phyloP scores from a whole-genome alignment of 2,113 vertebrate genomes.

The Sphyrna mokarran region DNA sequence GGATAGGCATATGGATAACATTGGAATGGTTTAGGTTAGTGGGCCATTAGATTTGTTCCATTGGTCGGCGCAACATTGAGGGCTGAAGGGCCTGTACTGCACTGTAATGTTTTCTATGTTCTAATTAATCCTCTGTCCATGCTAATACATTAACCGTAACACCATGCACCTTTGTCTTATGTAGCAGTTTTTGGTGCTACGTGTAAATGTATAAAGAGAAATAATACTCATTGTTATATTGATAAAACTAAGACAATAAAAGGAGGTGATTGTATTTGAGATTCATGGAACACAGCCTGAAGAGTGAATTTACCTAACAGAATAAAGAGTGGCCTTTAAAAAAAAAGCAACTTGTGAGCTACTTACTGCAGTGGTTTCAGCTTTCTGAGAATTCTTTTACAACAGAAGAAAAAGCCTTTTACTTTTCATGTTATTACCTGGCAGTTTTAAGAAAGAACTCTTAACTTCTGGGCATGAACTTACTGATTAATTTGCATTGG shows the following conservation, averaged over 20 bases:
- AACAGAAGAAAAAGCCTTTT: background rate
- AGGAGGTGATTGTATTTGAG: too few relatives aligned
- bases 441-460: slow-evolving; percentile 5
- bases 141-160: too few relatives aligned
- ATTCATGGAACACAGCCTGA: background rate
- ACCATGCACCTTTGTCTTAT: too few relatives aligned
- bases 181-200: too few relatives aligned
- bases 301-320: background rate
- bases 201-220: background rate
- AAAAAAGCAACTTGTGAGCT: background rate
- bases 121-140: too few relatives aligned
- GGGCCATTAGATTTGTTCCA: too few relatives aligned
- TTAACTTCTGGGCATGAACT: background rate
- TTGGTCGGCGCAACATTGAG: too few relatives aligned
- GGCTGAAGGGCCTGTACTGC: too few relatives aligned
- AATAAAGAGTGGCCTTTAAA: background rate
- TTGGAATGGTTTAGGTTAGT: too few relatives aligned
- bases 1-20: too few relatives aligned
- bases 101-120: too few relatives aligned
- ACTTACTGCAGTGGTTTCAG: background rate
- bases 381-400: background rate
- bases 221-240: background rate
- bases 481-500: slow-evolving; percentile 27
- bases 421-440: slow-evolving; percentile 23
- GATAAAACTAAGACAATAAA: background rate